Conservation (phyloP, 53 echinoderm and acorn worm genomes). For the Astropecten irregularis region DNA sequence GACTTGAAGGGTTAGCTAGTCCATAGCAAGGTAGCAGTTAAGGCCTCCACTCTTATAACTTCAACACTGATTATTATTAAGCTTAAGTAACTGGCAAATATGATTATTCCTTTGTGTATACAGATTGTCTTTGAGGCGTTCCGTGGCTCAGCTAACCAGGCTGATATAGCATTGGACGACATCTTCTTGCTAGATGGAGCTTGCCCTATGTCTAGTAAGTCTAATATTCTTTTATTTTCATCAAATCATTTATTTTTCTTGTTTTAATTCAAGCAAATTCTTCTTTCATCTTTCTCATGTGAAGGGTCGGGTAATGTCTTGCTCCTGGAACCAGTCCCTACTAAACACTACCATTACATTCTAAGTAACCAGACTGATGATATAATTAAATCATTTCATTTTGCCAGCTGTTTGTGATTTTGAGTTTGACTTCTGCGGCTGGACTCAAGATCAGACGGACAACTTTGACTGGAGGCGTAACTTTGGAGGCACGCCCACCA, state of each 20-base stretch:
- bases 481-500: slow-evolving; percentile 57
- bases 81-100: too few relatives aligned
- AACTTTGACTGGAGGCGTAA: slow-evolving; percentile 79
- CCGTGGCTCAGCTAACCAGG: slow-evolving; percentile 39
- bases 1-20: too few relatives aligned
- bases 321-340: too few relatives aligned
- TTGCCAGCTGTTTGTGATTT: slow-evolving; percentile 75
- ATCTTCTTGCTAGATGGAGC: slow-evolving; percentile 60
- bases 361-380: too few relatives aligned
- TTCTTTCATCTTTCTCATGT: neutral
- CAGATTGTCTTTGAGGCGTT: slow-evolving; percentile 70
- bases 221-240: too few relatives aligned
- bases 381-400: too few relatives aligned
- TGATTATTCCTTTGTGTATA: too few relatives aligned
- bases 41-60: too few relatives aligned
- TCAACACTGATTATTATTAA: too few relatives aligned
- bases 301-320: too few relatives aligned
- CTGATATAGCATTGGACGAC: slow-evolving; percentile 76
- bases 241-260: neutral
- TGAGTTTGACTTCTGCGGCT: slow-evolving; percentile 78
- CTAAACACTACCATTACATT: too few relatives aligned
- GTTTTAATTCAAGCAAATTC: neutral
- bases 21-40: too few relatives aligned
- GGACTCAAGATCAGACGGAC: slow-evolving; percentile 68
- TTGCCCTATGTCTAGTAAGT: slow-evolving; percentile 55